Evolutionary conservation across 2,888 invertebrate species (phyloP), one percentile per base, ranked within the genome.

Genomic region (Phrixothrix hirtus): DNA sequence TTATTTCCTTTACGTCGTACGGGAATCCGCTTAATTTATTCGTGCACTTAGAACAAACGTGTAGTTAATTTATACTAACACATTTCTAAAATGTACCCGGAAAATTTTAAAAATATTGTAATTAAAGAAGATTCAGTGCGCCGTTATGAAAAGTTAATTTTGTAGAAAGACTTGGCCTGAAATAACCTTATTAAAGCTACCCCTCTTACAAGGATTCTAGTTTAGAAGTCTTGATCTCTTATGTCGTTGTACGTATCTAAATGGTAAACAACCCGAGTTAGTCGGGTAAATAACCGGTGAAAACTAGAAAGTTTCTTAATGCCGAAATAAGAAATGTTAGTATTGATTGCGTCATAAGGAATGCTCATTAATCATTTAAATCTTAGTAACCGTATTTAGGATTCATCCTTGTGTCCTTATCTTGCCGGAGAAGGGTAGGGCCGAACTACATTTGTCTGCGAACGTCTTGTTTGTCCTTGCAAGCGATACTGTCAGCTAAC

Each of bases 371-470:
- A n/a, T n/a, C n/a, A n/a, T n/a, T n/a, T n/a, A n/a, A n/a, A n/a
- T n/a, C n/a, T n/a, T n/a, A n/a, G n/a, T n/a, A n/a, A n/a, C n/a
- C n/a, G n/a, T n/a, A n/a, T n/a, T n/a, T n/a, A n/a, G n/a, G n/a
- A n/a, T n/a, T n/a, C n/a, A n/a, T n/a, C n/a, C n/a, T n/a, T n/a
- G n/a, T n/a, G n/a, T n/a, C n/a, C n/a, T n/a, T 5, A 21, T 21
- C 3, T 7, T 7, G 21, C 21, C 14, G 14, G 36, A 15, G 15
- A 34, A 21, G 11, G 13, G 47, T 37, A 10, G 25, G 31, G 27
- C 27, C 39, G 57, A 57, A 61, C 61, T 61, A 65, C 64, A 61
- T 66, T 66, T 65, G 65, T 63, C 61, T 66, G 55, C 25, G 42
- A 30, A 35, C 45, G 61, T 64, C 64, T 58, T 63, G 61, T 59